phyloP scores from a whole-genome alignment of 2,113 vertebrate genomes.

The Lampris incognitus region DNA sequence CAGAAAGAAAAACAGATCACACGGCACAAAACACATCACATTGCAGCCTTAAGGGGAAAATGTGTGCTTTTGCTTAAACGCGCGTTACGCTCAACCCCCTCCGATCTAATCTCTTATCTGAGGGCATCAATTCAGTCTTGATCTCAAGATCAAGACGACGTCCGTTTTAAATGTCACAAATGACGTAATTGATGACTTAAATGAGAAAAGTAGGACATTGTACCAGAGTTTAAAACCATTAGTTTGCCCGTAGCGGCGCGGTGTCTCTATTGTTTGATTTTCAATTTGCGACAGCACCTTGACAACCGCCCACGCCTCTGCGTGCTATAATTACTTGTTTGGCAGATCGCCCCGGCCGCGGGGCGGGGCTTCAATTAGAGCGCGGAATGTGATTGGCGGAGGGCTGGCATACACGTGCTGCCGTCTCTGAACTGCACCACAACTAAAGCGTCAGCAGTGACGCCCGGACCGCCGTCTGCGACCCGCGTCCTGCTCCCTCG shows the following conservation, averaged over 20 bases:
- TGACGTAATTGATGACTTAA: too few species aligned
- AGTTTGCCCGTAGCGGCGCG: not conserved
- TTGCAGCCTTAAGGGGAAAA: too few species aligned
- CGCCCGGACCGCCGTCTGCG: not conserved
- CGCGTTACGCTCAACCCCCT: too few species aligned
- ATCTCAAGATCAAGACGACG: too few species aligned
- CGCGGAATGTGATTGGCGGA: slow-evolving; percentile 68
- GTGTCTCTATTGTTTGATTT: not conserved
- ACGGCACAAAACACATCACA: too few species aligned
- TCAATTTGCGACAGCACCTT: slow-evolving; percentile 32
- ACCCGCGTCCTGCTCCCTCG: not conserved
- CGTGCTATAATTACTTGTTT: slow-evolving; percentile 14
- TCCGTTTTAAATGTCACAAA: too few species aligned
- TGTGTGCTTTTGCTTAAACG: too few species aligned
- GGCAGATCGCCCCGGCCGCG: not conserved
- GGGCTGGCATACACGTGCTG: slow-evolving; percentile 71
- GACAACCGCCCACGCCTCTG: not conserved
- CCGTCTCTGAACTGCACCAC: slow-evolving; percentile 42
- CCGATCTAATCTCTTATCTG: too few species aligned
- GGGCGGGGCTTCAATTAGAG: slow-evolving; percentile 62
- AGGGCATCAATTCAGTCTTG: too few species aligned
- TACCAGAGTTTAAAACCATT: not conserved
- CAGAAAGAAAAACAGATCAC: too few species aligned
- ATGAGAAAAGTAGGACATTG: not conserved
- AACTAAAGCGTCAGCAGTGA: slow-evolving; percentile 16